Evolutionary conservation across 2,113 vertebrate species (phyloP), one percentile per base, ranked within the genome.

Genomic region (Globicephala melas): DNA sequence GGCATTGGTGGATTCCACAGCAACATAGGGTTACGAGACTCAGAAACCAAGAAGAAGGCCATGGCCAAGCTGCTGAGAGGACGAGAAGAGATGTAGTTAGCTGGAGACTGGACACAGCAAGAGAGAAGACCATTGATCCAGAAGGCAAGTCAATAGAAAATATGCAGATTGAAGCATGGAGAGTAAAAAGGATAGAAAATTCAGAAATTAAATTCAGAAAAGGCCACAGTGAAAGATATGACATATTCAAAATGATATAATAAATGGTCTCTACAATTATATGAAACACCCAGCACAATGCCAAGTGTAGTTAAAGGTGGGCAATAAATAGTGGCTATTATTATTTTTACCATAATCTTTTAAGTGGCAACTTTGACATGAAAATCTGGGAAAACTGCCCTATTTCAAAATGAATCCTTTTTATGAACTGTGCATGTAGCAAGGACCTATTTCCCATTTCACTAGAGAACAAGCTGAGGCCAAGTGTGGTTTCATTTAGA

Each of bases 361-460:
- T 33, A 87, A 80, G 41, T 73, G 36, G 23, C 14, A 77, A 55
- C 20, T 82, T 62, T 26, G 41, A 63, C n/a, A 60, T 4, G 13
- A 87, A 83, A 91, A 70, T 89, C 50, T 77, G 21, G 53, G 25
- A 70, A 58, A 91, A 60, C 63, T 33, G 1, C 20, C 36, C 10
- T 84, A 44, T 11, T 81, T 23, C n/a, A 58, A 96, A 97, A 71
- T 6, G 5, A 95, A 82, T 65, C 33, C n/a, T 85, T 76, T 91
- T 33, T 15, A 44, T 33, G 36, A 84, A 80, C 33, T 33, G 10
- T 26, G 2, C 8, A 9, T 62, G n/a, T 9, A 25, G 11, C n/a
- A 50, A 94, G 58, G 76, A 76, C 1, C 2, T 23, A 25, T 25
- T 89, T 91, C 67, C 31, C 10, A 26, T 70, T 94, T 84, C 68